Conservation (phyloP, 1,140 invertebrate genomes). For the Trichonephila clavata region DNA sequence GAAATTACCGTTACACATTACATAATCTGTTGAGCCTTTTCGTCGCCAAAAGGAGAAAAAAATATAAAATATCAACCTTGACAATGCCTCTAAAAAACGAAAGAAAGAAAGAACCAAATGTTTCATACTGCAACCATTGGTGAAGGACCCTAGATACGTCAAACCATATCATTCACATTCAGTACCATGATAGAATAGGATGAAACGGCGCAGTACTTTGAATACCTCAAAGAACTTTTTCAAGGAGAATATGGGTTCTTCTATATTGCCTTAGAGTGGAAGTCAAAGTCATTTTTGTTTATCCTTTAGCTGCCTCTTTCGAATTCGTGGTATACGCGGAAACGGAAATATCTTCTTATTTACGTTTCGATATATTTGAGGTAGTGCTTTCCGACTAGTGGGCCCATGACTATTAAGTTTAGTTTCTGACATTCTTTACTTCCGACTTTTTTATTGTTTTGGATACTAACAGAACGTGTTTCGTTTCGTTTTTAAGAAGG, state of each 20-base stretch:
- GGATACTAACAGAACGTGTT: not conserved
- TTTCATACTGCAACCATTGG: not conserved
- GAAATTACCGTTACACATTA: not conserved
- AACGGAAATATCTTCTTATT: constrained; percentile 38
- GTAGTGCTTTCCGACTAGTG: not conserved
- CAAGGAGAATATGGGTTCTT: constrained; percentile 3
- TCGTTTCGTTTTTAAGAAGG: not conserved
- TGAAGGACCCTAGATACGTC: constrained; percentile 8
- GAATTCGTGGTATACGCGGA: constrained; percentile 5
- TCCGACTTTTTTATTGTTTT: not conserved
- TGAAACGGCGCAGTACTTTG: constrained; percentile 31
- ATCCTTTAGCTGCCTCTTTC: constrained; percentile 38
- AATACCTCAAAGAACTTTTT: constrained; percentile 29
- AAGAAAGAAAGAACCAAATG: not conserved
- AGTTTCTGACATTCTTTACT: not conserved
- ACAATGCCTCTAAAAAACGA: not conserved
- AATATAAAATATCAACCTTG: not conserved
- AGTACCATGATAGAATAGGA: constrained; percentile 49
- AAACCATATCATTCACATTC: constrained; percentile 58
- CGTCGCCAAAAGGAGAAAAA: no score
- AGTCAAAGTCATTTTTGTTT: constrained; percentile 51
- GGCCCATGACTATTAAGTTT: not conserved
- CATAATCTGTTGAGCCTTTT: not conserved
- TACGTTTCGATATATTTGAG: constrained; percentile 29
- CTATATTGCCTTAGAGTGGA: not conserved